phyloP scores from a whole-genome alignment of 2,888 invertebrate genomes.

The Aleiodes alternator region DNA sequence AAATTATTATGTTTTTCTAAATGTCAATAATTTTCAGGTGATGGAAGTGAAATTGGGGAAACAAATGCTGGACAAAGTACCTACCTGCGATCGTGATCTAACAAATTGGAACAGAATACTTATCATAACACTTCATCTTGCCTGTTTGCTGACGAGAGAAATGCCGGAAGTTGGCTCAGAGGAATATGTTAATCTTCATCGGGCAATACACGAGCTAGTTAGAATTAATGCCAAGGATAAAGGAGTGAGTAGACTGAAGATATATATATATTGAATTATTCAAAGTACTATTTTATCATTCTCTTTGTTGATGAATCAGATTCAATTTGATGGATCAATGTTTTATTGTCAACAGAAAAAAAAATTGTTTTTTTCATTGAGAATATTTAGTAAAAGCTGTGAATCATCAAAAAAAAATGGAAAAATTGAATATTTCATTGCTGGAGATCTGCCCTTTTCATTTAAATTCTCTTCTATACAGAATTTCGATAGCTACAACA shows the following conservation, averaged over 20 bases:
- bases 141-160: slow-evolving; percentile 83
- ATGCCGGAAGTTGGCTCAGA: slow-evolving; percentile 77
- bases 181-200: slow-evolving; percentile 80
- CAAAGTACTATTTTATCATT: background rate
- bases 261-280: background rate
- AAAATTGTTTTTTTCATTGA: too few species aligned
- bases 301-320: too few species aligned
- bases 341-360: too few species aligned
- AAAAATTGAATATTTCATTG: too few species aligned
- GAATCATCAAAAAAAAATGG: too few species aligned
- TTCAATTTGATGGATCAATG: too few species aligned
- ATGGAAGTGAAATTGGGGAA: slow-evolving; percentile 83
- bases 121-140: slow-evolving; percentile 90
- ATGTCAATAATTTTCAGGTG: slow-evolving; percentile 72
- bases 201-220: slow-evolving; percentile 86
- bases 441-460: too few species aligned
- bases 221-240: slow-evolving; percentile 81
- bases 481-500: too few species aligned
- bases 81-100: slow-evolving; percentile 83
- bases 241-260: slow-evolving; percentile 56
- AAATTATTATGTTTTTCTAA: background rate
- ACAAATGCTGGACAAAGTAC: slow-evolving; percentile 79
- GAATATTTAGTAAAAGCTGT: too few species aligned
- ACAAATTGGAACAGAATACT: slow-evolving; percentile 89
- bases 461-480: too few species aligned